Conservation (phyloP, 30 jellyfish, hydroid and myxozoan genomes). For the Pseudorhiza aurosa region DNA sequence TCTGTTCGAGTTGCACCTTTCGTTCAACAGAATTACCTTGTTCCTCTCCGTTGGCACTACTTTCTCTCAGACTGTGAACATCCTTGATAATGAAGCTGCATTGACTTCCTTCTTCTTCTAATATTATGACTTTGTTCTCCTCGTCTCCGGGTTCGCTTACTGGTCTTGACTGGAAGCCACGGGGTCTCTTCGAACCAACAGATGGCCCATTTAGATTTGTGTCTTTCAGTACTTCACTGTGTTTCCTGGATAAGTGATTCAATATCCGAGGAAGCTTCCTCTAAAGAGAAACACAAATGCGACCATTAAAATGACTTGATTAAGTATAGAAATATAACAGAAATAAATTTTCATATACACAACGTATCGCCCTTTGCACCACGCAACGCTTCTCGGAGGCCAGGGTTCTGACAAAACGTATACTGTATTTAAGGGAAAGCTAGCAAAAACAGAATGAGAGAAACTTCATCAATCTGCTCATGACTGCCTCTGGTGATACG, state of each 20-base stretch:
- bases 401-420: too few species aligned
- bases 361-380: too few species aligned
- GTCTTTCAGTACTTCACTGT: slow-evolving; percentile 41
- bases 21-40: slow-evolving; percentile 5
- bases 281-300: background rate
- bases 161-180: slow-evolving; percentile 7
- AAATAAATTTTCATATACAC: too few species aligned
- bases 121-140: slow-evolving; percentile 43
- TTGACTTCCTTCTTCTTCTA: slow-evolving; percentile 48
- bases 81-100: slow-evolving; percentile 58
- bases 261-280: slow-evolving; percentile 62
- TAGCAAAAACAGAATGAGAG: too few species aligned
- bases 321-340: too few species aligned
- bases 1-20: slow-evolving; percentile 4
- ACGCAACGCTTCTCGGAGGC: too few species aligned
- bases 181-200: slow-evolving; percentile 57
- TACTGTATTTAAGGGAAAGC: too few species aligned
- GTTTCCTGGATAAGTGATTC: slow-evolving; percentile 60
- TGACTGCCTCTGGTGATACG: too few species aligned
- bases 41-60: slow-evolving; percentile 28
- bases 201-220: slow-evolving; percentile 6
- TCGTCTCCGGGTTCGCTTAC: slow-evolving; percentile 15
- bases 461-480: too few species aligned
- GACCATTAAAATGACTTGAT: too few species aligned
- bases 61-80: slow-evolving; percentile 68